phyloP scores from a whole-genome alignment of 2,888 invertebrate genomes.

The Chromoteleia sp. region DNA sequence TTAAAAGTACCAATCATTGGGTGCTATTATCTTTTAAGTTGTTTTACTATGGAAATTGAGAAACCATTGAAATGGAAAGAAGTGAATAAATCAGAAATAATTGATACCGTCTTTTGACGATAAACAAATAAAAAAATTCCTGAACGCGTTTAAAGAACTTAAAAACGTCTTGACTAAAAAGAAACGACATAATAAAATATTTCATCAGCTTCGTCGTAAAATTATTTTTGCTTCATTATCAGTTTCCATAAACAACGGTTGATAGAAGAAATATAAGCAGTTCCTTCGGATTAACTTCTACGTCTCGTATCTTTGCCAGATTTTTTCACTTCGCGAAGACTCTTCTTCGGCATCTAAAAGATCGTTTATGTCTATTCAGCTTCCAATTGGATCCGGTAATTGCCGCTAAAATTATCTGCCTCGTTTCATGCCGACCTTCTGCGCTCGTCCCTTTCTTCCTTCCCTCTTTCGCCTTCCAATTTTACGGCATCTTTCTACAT shows the following conservation, averaged over 20 bases:
- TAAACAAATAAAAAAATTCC: constrained; percentile 4
- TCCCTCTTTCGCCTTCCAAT: constrained; percentile 56
- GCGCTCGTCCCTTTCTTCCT: constrained; percentile 42
- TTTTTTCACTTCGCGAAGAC: constrained; percentile 43
- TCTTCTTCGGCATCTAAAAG: constrained; percentile 69
- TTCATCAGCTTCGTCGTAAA: no score
- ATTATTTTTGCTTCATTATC: constrained; percentile 28
- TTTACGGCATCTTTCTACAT: constrained; percentile 62
- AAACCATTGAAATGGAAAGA: neutral
- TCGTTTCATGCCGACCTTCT: constrained; percentile 59
- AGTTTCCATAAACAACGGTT: constrained; percentile 23
- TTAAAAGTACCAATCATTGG: no score
- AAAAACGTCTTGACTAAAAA: neutral
- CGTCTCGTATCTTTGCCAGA: constrained; percentile 40
- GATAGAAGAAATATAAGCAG: constrained; percentile 38
- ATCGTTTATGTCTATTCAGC: constrained; percentile 79
- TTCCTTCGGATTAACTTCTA: constrained; percentile 23
- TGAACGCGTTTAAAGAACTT: no score
- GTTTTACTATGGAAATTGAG: neutral
- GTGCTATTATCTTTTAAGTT: no score
- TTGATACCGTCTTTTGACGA: neutral
- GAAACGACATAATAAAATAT: no score
- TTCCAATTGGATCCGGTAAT: constrained; percentile 79
- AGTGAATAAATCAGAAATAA: neutral
- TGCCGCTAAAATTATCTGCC: constrained; percentile 78